Evolutionary conservation across 2,888 invertebrate genomes (phyloP), one percentile per base, ranked within the genome.

Genomic region (Agonopterix heracliana): DNA sequence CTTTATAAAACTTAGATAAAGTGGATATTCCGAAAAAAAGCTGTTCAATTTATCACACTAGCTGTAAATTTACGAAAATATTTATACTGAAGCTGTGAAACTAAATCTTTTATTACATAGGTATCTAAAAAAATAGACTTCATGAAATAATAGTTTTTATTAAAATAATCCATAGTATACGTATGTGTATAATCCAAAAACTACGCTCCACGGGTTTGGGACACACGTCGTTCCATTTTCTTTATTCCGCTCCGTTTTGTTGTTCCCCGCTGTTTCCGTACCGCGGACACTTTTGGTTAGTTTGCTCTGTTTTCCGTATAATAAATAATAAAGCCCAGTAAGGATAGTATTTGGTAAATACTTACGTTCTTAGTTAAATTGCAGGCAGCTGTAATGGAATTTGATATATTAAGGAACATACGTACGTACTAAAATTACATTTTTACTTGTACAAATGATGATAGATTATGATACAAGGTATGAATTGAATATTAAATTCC

Each of bases 201-300:
- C 11, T 54, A 63, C 50, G 60, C 76, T 78, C 75, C 58, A 71
- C 57, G 57, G 68, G 57, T 71, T 63, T 68, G 60, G 71, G 75
- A 66, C 74, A 72, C 76, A 76, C 73, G 74, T 78, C 76, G 75
- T 78, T 73, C 73, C 74, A 76, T 84, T 85, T 84, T 81, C 80
- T 83, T 79, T 78, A 73, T 74, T 79, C 72, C 67, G 66, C 58
- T 76, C 72, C 80, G 80, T 84, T 84, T 75, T 78, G 78, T 78
- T 75, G 77, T 72, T 71, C 76, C 85, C 84, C 78, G 81, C 81
- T 78, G 85, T 67, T 87, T 85, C 83, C 84, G 79, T 75, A 67
- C 79, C 76, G 81, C 74, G 82, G 84, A 84, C 86, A 85, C 80
- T 87, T 86, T 84, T 81, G 84, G 86, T 86, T 86, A 86, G 85